phyloP scores from a whole-genome alignment of 2,797 vertebrate genomes.

The Craterocephalus amniculus region DNA sequence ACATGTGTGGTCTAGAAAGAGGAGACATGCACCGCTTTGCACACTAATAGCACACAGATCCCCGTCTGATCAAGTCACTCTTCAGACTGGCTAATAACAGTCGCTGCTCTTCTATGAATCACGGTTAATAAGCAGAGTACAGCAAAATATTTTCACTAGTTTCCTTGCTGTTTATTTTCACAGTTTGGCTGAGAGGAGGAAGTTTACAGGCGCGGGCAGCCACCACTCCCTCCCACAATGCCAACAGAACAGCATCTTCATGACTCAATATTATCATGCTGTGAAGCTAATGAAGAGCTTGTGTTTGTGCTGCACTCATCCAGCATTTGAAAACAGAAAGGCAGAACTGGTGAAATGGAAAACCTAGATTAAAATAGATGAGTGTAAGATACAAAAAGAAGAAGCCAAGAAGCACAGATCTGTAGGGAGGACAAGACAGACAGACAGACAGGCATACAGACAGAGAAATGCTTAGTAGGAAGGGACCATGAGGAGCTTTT shows the following conservation, averaged over 20 bases:
- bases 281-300: constrained; percentile 46
- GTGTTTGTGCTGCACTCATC: constrained; percentile 44
- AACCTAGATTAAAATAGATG: constrained; percentile 62
- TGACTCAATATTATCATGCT: constrained; percentile 46
- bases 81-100: constrained; percentile 41
- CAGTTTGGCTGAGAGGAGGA: constrained; percentile 35
- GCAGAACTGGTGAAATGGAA: constrained; percentile 48
- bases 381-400: constrained; percentile 58
- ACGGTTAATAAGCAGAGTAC: constrained; percentile 33
- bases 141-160: constrained; percentile 36
- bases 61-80: constrained; percentile 31
- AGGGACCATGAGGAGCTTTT: constrained; percentile 69
- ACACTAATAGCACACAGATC: constrained; percentile 20
- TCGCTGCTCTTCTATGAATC: constrained; percentile 41
- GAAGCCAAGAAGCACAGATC: constrained; percentile 43
- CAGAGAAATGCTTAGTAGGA: constrained; percentile 61
- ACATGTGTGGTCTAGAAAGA: constrained; percentile 18
- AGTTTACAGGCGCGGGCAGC: constrained; percentile 18
- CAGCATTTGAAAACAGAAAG: constrained; percentile 50
- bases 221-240: constrained; percentile 12
- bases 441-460: constrained; percentile 29
- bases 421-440: constrained; percentile 36
- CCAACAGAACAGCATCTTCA: constrained; percentile 36
- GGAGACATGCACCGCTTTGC: constrained; percentile 18
- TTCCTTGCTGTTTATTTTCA: constrained; percentile 46